Base-by-base conservation (phyloP, 2,888 invertebrate species). In the Rhingia campestris region DNA sequence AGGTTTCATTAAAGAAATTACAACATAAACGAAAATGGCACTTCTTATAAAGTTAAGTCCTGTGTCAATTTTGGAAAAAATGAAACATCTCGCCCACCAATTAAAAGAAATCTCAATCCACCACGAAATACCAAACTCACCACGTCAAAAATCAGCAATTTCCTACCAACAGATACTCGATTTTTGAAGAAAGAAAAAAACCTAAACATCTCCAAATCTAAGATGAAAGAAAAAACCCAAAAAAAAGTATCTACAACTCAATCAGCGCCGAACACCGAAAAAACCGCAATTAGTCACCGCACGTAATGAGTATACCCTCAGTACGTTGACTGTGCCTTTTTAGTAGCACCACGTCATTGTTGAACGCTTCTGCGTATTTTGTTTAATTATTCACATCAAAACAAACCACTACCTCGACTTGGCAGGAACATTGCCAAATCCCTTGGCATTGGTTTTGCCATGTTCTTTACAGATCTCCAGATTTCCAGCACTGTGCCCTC, bases 371-470 rank as follows among this genome's bases (percentile, higher is more conserved):
- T 39, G 33, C 9, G 45, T 66, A 39, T 79, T 74, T 70, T 81
- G 39, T 53, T 81, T 69, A 73, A 84, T 84, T 84, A 79, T 69
- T 70, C 69, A 79, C 79, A 77, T 79, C 82, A 82, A 79, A 79
- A 82, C 79, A 82, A 82, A 82, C 58, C 41, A 10, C 22, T 33
- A 54, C 51, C 22, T 45, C 56, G 33, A 35, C 49, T 51, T 4
- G 37, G 45, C 22, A 22, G 82, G 79, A 73, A 79, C 47, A 32
- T 14, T 84, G 79, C 82, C 82, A 82, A 82, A 73, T 79, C 59
- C 35, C 33, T 73, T 74, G 74, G 67, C 79, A 79, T 73, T 79
- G 49, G 37, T 49, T 67, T 12, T 32, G 41, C 41, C 49, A 67
- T 22, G 58, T 35, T 6, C 22, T 6, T 54, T 30, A 67, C 63